These are phyloP conservation scores for Pampusana beccarii DNA, from an alignment of 2,113 vertebrate species.

Conservation along the genomic window DNA sequence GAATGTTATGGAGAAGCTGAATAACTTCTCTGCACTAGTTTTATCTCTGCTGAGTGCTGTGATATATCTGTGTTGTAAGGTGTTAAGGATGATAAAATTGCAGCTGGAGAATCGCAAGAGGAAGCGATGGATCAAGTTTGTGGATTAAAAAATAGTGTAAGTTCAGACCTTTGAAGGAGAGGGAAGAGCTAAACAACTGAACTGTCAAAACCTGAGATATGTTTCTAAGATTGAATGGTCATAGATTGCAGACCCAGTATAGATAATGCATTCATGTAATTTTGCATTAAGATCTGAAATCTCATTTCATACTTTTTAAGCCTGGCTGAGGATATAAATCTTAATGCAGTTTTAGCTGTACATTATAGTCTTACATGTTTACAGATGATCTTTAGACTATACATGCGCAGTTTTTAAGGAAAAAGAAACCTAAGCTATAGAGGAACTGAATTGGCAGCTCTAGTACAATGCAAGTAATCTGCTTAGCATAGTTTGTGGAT, in stretches of 20 bases:
- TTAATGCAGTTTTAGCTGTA: not conserved
- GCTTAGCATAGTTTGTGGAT: not conserved
- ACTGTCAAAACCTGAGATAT: not conserved
- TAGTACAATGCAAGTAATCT: not conserved
- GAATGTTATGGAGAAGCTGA: not conserved
- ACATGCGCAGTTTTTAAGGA: not conserved
- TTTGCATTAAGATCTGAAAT: not conserved
- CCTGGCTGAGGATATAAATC: not conserved
- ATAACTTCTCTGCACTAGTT: not conserved
- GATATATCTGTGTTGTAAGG: not conserved
- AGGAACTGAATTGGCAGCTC: not conserved
- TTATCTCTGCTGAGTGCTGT: not conserved
- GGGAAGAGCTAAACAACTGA: not conserved
- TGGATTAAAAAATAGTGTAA: not conserved
- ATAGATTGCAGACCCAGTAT: not conserved
- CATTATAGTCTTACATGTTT: not conserved
- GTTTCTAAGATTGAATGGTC: not conserved
- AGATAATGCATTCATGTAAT: not conserved
- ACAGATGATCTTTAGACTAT: not conserved
- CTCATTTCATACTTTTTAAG: not conserved
- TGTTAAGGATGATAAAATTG: not conserved
- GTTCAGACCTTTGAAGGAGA: not conserved
- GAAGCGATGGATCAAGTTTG: not conserved
- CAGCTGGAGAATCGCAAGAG: not conserved
- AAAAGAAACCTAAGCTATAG: not conserved